A percentile compares a stretch with the other conserved stretches of the same genome.
These are phyloP conservation scores for Myrmophylax atrothorax DNA, from an alignment of 2,113 vertebrate species.

Conservation along the genomic window DNA sequence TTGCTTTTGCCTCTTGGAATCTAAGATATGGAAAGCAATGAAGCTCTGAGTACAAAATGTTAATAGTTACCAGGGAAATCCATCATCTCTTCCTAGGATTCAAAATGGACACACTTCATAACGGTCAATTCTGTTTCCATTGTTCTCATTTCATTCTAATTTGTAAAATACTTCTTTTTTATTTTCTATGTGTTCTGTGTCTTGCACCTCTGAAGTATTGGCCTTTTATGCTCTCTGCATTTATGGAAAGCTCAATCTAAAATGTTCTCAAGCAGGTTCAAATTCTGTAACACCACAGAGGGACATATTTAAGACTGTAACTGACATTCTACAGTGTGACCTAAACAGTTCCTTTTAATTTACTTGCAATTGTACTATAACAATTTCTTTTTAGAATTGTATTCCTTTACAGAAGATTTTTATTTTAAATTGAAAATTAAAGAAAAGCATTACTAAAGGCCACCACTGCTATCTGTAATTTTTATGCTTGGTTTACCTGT, in stretches of 20 bases:
- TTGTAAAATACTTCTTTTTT: slow-evolving; percentile 1
- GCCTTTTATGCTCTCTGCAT: not conserved
- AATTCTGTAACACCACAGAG: not conserved
- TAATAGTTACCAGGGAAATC: slow-evolving; percentile 4
- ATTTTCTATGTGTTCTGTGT: not conserved
- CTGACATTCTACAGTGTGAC: not conserved
- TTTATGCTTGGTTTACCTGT: not conserved
- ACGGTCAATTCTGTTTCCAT: not conserved
- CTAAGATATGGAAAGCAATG: not conserved
- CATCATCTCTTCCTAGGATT: not conserved
- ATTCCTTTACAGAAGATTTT: slow-evolving; percentile 15
- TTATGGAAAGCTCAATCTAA: slow-evolving; percentile 18
- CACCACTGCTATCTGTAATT: slow-evolving; percentile 25
- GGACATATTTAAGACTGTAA: not conserved
- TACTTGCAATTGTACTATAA: not conserved
- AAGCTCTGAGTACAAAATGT: not conserved
- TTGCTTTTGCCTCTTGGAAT: not conserved
- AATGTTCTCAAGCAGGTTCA: slow-evolving; percentile 4
- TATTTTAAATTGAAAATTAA: not conserved
- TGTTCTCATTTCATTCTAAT: slow-evolving; percentile 15
- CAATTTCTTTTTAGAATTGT: not conserved
- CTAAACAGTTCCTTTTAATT: not conserved
- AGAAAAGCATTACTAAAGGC: slow-evolving; percentile 43
- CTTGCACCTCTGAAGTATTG: slow-evolving; percentile 1
- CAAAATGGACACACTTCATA: not conserved